Conservation (phyloP, 2,888 invertebrate species). For the Lacanobia wlatinum region DNA sequence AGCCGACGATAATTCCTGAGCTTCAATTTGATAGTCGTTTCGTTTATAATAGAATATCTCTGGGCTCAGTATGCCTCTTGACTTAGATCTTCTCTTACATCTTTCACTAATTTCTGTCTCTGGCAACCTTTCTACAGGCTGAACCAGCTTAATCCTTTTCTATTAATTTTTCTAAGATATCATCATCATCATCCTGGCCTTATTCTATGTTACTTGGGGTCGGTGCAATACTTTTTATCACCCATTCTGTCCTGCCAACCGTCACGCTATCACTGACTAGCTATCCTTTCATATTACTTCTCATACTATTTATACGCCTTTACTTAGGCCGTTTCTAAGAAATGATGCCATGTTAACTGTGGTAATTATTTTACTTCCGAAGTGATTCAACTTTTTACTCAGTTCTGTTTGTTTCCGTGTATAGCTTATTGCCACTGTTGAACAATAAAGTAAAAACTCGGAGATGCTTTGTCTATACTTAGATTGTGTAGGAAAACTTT, state of each 20-base stretch:
- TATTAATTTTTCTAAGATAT: background rate
- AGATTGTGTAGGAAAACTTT: constrained; percentile 33
- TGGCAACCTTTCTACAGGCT: background rate
- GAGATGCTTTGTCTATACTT: background rate
- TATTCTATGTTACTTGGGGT: background rate
- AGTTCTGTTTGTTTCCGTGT: background rate
- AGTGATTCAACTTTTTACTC: background rate
- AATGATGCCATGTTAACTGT: background rate
- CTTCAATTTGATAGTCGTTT: background rate
- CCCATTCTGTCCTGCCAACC: background rate
- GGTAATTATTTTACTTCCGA: background rate
- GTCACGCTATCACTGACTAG: background rate
- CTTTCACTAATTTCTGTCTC: background rate
- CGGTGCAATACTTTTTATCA: background rate
- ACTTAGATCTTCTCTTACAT: background rate
- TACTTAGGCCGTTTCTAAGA: background rate
- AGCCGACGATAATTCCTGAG: background rate
- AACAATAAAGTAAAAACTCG: background rate
- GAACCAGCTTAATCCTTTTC: no score
- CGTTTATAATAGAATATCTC: background rate
- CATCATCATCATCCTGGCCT: background rate
- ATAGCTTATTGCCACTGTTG: background rate
- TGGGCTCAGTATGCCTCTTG: background rate
- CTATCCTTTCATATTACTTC: background rate
- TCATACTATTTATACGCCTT: background rate